A percentile compares a stretch with the other conserved stretches of the same genome.
Conservation (phyloP, 1,140 invertebrate species). For the Lysiphlebus fabarum region DNA sequence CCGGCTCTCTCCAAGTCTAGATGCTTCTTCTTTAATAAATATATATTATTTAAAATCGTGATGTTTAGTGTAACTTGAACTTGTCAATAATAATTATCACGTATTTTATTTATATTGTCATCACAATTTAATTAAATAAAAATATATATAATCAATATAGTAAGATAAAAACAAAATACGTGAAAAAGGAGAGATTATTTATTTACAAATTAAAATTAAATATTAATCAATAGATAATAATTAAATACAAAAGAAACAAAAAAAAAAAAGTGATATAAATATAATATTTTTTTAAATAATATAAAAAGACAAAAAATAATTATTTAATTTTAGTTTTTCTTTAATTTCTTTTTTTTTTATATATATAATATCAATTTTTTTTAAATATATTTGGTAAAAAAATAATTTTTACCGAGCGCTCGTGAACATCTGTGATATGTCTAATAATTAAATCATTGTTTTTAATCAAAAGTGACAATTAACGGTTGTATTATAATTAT, state of each 20-base stretch:
- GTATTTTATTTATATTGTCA: too few relatives aligned
- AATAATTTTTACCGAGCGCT: conserved; percentile 7
- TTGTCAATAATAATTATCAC: too few relatives aligned
- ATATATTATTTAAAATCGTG: conserved; percentile 23
- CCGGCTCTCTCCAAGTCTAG: conserved; percentile 42
- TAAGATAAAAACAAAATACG: not conserved
- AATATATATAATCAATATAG: too few relatives aligned
- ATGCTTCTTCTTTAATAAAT: conserved; percentile 14
- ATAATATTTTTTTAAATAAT: not conserved
- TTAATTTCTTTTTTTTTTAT: not conserved
- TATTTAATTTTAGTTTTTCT: not conserved
- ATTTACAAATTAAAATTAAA: not conserved
- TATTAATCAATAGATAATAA: not conserved
- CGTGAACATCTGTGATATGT: conserved; percentile 31
- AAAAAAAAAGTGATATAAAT: not conserved
- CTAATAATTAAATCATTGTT: too few relatives aligned
- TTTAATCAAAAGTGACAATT: conserved; percentile 39
- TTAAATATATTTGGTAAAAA: not conserved
- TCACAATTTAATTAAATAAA: not conserved
- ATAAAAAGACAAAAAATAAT: not conserved
- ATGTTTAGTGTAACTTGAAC: conserved; percentile 41
- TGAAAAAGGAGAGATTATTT: not conserved
- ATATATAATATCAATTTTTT: conserved; percentile 6
- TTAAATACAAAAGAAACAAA: not conserved
- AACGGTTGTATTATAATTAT: conserved; percentile 39